Evolutionary conservation across 2,888 invertebrate genomes (phyloP), one percentile per base, ranked within the genome.

Genomic region (Ornithoptera priamus): DNA sequence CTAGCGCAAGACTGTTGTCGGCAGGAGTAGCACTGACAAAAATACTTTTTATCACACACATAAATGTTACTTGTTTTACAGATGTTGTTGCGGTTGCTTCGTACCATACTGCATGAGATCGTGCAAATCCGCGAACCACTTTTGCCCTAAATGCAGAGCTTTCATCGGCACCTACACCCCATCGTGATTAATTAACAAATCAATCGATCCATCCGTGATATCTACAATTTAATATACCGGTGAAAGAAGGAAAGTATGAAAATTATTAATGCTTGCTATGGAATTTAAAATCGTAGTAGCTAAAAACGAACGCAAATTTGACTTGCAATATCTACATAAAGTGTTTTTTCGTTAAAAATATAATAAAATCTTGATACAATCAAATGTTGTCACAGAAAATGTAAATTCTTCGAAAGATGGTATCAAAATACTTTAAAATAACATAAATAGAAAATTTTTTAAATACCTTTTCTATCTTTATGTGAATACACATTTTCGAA

Each of bases 61-160:
- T 53, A 53, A n/a, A n/a, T n/a, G 6, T 53, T 4, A 46, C 53
- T 53, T n/a, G n/a, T 67, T 72, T 84, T 85, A 24, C 87, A 92
- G 92, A 71, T 92, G 91, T 78, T 92, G 91, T 73, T 92, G 92
- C 72, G 91, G 89, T 56, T 92, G 92, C 76, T 82, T 92, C 73
- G 80, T 91, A 10, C 93, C 92, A 4, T 92, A 91, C 79, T 92
- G 92, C 83, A 92, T 93, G 90, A 81, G 83, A 59, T 92, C 92
- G 17, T 92, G 92, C 84, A 93, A 93, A 83, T 93, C 93, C 73
- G 93, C 91, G 67, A 93, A 92, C 75, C 92, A 92, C 78, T 93
- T 93, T 86, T 93, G 93, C 76, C 92, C 93, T 24, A 81, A 87
- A 72, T 90, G 92, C 78, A 85, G 86, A 72, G 92, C 89, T 8